These are phyloP conservation scores for Parnassius mnemosyne DNA, from an alignment of 2,888 invertebrate species.

Conservation along the genomic window DNA sequence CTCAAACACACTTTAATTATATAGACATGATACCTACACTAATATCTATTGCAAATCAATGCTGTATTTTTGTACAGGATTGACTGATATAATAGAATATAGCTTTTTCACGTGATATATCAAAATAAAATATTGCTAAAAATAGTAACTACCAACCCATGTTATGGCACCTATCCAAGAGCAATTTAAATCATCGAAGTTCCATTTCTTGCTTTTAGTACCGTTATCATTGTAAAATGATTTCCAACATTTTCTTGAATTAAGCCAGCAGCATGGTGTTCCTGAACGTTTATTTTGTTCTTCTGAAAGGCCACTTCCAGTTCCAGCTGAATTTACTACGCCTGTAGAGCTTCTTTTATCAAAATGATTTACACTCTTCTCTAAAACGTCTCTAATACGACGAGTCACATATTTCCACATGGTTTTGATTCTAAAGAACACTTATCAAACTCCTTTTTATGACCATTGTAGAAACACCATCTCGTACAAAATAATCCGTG, in stretches of 20 bases:
- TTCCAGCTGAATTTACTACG: conserved; percentile 48
- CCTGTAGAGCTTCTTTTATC: conserved; percentile 69
- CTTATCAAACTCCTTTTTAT: conserved; percentile 28
- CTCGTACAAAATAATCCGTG: too few relatives aligned
- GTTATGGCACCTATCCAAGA: conserved; percentile 77
- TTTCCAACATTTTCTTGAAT: conserved; percentile 50
- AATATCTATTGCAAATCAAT: not conserved
- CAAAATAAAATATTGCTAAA: conserved; percentile 3
- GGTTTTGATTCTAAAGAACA: conserved; percentile 30
- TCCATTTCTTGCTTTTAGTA: conserved; percentile 65
- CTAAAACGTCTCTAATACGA: conserved; percentile 72
- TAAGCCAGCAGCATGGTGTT: conserved; percentile 53
- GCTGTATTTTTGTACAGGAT: too few relatives aligned
- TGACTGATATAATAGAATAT: too few relatives aligned
- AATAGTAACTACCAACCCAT: conserved; percentile 62
- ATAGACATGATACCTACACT: not conserved
- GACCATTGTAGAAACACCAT: conserved; percentile 9
- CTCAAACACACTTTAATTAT: not conserved
- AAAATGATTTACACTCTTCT: conserved; percentile 71
- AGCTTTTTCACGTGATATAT: too few relatives aligned
- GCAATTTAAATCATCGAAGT: conserved; percentile 63
- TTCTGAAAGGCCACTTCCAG: conserved; percentile 42
- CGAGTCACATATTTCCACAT: conserved; percentile 81
- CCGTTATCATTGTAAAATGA: conserved; percentile 45
- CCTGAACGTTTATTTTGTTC: conserved; percentile 47